A percentile compares a stretch with the other conserved stretches of the same genome.
phyloP scores from a whole-genome alignment of 2,888 invertebrate genomes.

The Thereva unica region DNA sequence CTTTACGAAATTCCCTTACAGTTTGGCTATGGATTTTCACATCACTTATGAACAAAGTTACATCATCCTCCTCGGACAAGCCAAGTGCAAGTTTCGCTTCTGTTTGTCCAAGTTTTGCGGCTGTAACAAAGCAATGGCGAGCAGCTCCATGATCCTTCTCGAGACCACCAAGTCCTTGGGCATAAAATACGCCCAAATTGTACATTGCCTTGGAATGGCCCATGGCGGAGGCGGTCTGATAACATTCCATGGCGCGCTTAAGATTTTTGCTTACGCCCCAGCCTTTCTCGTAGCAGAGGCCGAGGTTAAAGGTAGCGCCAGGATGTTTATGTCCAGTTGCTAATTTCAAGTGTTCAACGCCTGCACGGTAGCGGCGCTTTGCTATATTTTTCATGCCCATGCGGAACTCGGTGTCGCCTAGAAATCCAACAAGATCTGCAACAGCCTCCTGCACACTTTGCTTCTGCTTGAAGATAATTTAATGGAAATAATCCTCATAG shows the following conservation, averaged over 20 bases:
- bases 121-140: constrained; percentile 61
- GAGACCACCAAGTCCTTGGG: constrained; percentile 67
- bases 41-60: no score
- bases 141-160: constrained; percentile 61
- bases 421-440: constrained; percentile 60
- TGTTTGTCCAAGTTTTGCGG: constrained; percentile 63
- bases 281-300: constrained; percentile 70
- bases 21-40: no score
- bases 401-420: constrained; percentile 66
- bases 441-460: constrained; percentile 47
- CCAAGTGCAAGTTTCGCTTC: constrained; percentile 57
- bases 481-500: neutral
- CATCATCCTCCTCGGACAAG: no score
- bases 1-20: no score
- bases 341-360: constrained; percentile 61
- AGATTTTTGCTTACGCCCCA: constrained; percentile 66
- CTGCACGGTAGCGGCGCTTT: constrained; percentile 63
- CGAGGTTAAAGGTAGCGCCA: constrained; percentile 70
- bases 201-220: constrained; percentile 71
- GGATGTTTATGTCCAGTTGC: constrained; percentile 65
- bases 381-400: constrained; percentile 65
- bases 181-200: constrained; percentile 71
- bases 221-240: constrained; percentile 65
- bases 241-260: constrained; percentile 69
- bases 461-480: constrained; percentile 1